Evolutionary conservation across 2,888 invertebrate genomes (phyloP).

Genomic region (Phlogophora meticulosa): DNA sequence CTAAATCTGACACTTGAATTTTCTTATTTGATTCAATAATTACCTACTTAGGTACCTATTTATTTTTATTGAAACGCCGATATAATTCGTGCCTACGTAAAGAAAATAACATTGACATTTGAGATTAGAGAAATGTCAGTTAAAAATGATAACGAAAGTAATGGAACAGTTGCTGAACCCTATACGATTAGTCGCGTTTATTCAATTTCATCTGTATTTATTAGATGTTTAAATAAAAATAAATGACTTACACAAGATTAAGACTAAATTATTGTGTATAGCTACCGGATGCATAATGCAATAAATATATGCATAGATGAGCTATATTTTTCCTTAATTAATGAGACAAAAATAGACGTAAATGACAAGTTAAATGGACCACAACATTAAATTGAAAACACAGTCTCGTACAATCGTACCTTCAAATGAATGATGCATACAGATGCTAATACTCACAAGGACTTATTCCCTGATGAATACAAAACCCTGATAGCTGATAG

Average conservation of each 20-base stretch:
- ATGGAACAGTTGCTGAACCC: no score
- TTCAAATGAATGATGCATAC: slow-evolving; percentile 71
- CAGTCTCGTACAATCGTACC: slow-evolving; percentile 50
- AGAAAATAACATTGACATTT: no score
- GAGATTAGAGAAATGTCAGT: no score
- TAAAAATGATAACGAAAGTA: no score
- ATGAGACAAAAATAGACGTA: slow-evolving; percentile 37
- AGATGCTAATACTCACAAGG: slow-evolving; percentile 63
- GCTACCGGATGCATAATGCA: slow-evolving; percentile 14
- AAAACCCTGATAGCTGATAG: slow-evolving; percentile 51
- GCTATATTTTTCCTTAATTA: slow-evolving; percentile 45
- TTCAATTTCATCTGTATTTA: no score
- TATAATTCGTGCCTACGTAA: no score
- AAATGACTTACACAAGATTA: neutral
- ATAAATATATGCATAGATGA: slow-evolving; percentile 16
- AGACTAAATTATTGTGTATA: slow-evolving; percentile 4
- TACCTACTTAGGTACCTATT: no score
- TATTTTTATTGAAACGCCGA: no score
- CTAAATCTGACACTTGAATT: no score
- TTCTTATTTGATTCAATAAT: no score
- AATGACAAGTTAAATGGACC: slow-evolving; percentile 10
- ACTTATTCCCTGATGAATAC: slow-evolving; percentile 65
- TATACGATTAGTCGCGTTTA: no score
- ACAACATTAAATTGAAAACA: slow-evolving; percentile 39
- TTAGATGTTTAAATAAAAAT: neutral